A percentile compares a stretch with the other conserved stretches of the same genome.
These are phyloP conservation scores for Apaloderma vittatum DNA, from an alignment of 2,113 vertebrate species.

Conservation along the genomic window DNA sequence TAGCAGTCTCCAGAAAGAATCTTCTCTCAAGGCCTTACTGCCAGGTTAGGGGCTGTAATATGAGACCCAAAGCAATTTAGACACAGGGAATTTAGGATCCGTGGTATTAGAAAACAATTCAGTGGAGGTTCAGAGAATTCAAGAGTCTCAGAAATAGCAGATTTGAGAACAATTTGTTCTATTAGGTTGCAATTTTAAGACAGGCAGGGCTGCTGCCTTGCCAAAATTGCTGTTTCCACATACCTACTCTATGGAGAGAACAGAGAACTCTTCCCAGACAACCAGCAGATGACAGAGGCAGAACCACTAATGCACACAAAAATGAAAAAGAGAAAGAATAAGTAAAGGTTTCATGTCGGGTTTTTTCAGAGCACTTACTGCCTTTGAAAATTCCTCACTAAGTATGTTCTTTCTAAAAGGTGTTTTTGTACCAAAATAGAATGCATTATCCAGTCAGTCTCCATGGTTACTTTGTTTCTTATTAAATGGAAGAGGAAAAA, in stretches of 20 bases:
- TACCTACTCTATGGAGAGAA: not conserved
- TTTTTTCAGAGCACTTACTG: not conserved
- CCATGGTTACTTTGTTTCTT: slow-evolving; percentile 81
- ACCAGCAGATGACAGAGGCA: not conserved
- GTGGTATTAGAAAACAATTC: not conserved
- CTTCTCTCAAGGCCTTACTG: not conserved
- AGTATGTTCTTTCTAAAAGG: slow-evolving; percentile 53
- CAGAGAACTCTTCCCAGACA: not conserved
- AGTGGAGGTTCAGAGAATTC: not conserved
- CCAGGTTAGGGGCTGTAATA: not conserved
- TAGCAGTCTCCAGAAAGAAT: not conserved
- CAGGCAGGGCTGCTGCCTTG: not conserved
- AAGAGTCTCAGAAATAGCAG: not conserved
- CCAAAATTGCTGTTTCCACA: not conserved
- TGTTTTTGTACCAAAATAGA: slow-evolving; percentile 67
- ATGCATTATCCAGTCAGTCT: slow-evolving; percentile 65
- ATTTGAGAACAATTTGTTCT: not conserved
- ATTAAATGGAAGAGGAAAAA: slow-evolving; percentile 70
- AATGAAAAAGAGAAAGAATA: not conserved
- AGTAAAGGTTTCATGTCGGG: not conserved
- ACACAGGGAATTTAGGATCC: not conserved
- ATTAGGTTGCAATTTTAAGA: not conserved
- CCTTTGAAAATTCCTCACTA: slow-evolving; percentile 49
- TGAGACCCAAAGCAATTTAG: not conserved
- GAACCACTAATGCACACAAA: not conserved